Conservation (phyloP, 2,888 invertebrate species). For the Orthosia incerta region DNA sequence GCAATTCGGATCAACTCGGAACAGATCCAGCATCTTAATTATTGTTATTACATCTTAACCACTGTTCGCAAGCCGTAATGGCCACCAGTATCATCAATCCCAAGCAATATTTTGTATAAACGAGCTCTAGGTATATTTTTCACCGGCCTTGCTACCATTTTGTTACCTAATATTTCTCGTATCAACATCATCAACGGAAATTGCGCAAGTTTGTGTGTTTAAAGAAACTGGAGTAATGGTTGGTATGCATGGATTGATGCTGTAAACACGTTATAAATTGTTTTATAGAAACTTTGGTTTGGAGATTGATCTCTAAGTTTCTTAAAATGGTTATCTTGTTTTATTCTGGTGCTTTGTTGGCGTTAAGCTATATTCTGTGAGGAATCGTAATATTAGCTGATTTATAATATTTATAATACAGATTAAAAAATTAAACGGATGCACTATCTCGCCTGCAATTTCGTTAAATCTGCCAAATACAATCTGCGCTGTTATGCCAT, state of each 20-base stretch:
- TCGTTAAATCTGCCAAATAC: not conserved
- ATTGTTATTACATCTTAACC: conserved; percentile 82
- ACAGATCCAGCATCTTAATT: conserved; percentile 76
- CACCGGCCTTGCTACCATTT: conserved; percentile 75
- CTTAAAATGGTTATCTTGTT: not conserved
- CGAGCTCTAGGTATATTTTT: conserved; percentile 70
- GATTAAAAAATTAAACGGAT: no score
- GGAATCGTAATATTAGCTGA: not conserved
- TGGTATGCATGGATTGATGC: conserved; percentile 39
- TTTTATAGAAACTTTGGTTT: conserved; percentile 35
- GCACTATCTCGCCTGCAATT: not conserved
- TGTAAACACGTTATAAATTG: conserved; percentile 43
- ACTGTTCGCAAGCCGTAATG: conserved; percentile 79
- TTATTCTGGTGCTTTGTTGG: not conserved
- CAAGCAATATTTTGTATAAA: conserved; percentile 78
- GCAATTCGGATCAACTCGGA: conserved; percentile 37
- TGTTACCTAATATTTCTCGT: conserved; percentile 73
- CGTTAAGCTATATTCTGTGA: not conserved
- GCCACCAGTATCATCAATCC: conserved; percentile 79
- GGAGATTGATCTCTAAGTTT: conserved; percentile 25
- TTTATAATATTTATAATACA: not conserved
- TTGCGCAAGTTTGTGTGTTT: conserved; percentile 72
- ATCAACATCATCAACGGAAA: conserved; percentile 68
- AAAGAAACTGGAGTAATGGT: conserved; percentile 60
- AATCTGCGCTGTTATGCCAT: not conserved